phyloP scores from a whole-genome alignment of 2,888 invertebrate species.

The Buathra laborator region DNA sequence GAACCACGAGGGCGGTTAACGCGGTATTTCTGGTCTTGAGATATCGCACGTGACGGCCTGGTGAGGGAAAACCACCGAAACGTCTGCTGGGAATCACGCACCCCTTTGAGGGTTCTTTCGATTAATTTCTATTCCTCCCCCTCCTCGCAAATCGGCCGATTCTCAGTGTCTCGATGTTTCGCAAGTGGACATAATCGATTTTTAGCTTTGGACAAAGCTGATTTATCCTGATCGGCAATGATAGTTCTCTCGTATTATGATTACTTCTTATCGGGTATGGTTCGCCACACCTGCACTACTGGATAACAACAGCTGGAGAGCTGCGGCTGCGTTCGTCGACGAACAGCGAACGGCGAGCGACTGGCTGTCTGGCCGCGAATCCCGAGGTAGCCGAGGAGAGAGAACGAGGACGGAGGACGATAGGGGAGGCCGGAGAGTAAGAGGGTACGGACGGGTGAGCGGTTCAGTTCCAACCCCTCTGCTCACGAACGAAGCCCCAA shows the following conservation, averaged over 20 bases:
- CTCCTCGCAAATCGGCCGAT: no score
- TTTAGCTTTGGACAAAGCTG: neutral
- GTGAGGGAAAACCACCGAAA: neutral
- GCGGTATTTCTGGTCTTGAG: neutral
- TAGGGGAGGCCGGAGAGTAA: slow-evolving; percentile 69
- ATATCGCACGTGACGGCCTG: neutral
- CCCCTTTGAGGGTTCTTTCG: no score
- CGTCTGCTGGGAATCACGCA: no score
- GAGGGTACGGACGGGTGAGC: slow-evolving; percentile 56
- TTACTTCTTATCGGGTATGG: slow-evolving; percentile 8
- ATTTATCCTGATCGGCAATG: neutral
- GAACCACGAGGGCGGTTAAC: neutral
- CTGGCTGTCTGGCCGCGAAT: slow-evolving; percentile 81
- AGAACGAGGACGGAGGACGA: slow-evolving; percentile 67
- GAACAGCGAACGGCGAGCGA: slow-evolving; percentile 83
- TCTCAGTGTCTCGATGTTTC: no score
- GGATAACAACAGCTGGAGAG: slow-evolving; percentile 34
- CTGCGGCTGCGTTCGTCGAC: slow-evolving; percentile 77
- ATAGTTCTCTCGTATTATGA: neutral
- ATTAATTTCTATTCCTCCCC: no score
- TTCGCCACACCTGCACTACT: slow-evolving; percentile 50
- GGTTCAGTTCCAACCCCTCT: slow-evolving; percentile 67
- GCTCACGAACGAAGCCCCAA: slow-evolving; percentile 66
- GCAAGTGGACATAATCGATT: neutral
- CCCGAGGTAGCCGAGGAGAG: slow-evolving; percentile 73